Conservation (phyloP, 2,113 vertebrate genomes). For the Brienomyrus brachyistius region DNA sequence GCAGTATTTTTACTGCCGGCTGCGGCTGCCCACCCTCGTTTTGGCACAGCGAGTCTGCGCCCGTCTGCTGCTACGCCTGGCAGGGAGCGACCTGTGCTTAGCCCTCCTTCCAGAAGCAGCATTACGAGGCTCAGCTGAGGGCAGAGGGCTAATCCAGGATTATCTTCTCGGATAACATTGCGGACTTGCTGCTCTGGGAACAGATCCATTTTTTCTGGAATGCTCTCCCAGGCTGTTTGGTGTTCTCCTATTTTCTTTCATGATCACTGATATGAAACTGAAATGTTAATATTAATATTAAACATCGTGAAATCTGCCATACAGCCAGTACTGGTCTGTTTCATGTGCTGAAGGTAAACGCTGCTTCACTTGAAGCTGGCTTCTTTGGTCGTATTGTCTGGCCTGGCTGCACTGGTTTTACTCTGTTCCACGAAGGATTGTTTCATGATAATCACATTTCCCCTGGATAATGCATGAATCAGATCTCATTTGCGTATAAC, state of each 20-base stretch:
- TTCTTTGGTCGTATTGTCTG: not conserved
- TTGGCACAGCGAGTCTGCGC: not conserved
- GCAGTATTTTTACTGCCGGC: not conserved
- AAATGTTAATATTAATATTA: not conserved
- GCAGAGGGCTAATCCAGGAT: constrained; percentile 60
- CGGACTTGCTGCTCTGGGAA: constrained; percentile 25
- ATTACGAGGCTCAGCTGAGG: constrained; percentile 55
- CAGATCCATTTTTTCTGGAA: constrained; percentile 28
- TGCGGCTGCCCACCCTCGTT: not conserved
- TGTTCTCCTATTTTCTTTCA: not conserved
- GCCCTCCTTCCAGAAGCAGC: constrained; percentile 33
- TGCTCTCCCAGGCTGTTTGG: constrained; percentile 8
- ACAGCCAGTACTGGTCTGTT: not conserved
- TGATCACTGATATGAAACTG: not conserved
- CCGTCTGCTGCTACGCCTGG: not conserved
- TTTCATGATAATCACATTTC: not conserved
- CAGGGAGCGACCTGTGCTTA: constrained; percentile 24
- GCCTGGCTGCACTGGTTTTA: not conserved
- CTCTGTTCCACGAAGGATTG: not conserved
- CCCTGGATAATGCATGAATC: not conserved
- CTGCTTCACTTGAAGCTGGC: not conserved
- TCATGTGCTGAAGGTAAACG: not conserved
- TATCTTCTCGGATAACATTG: constrained; percentile 52
- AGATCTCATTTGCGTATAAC: not conserved
- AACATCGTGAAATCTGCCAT: not conserved